These are phyloP conservation scores for Prunella himalayana DNA, from an alignment of 2,113 vertebrate genomes.

Conservation along the genomic window DNA sequence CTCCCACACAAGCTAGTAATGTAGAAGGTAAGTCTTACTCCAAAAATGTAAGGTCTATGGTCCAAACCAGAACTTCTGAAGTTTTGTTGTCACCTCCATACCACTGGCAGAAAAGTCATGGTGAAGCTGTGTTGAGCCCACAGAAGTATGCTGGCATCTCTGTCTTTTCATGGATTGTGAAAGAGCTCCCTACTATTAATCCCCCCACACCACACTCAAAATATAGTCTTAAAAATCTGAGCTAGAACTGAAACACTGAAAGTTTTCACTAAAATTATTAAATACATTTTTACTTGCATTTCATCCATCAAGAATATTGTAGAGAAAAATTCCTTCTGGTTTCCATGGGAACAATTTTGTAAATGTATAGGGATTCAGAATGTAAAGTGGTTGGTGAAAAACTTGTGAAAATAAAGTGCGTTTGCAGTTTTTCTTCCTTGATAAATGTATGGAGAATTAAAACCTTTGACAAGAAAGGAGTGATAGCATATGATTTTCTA, in stretches of 20 bases:
- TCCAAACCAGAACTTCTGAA: background rate
- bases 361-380: slow-evolving; percentile 64
- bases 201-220: background rate
- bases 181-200: background rate
- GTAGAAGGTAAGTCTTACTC: background rate
- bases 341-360: slow-evolving; percentile 69
- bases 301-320: slow-evolving; percentile 46
- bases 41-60: background rate
- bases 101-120: background rate
- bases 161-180: background rate
- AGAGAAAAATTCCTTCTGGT: slow-evolving; percentile 62
- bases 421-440: slow-evolving; percentile 69
- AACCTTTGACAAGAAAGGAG: slow-evolving; percentile 59
- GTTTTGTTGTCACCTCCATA: background rate
- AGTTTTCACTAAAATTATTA: slow-evolving; percentile 11
- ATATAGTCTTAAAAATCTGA: background rate
- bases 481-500: slow-evolving; percentile 64
- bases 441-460: slow-evolving; percentile 59
- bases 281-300: slow-evolving; percentile 51
- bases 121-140: background rate
- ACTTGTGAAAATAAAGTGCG: slow-evolving; percentile 55
- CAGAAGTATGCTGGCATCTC: background rate
- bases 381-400: slow-evolving; percentile 62
- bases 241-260: background rate
- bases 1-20: background rate